Percentiles rank a stretch among this genome's conserved stretches.
Evolutionary conservation across 1,140 invertebrate genomes (phyloP).

Genomic region (Schlechtendalia chinensis): DNA sequence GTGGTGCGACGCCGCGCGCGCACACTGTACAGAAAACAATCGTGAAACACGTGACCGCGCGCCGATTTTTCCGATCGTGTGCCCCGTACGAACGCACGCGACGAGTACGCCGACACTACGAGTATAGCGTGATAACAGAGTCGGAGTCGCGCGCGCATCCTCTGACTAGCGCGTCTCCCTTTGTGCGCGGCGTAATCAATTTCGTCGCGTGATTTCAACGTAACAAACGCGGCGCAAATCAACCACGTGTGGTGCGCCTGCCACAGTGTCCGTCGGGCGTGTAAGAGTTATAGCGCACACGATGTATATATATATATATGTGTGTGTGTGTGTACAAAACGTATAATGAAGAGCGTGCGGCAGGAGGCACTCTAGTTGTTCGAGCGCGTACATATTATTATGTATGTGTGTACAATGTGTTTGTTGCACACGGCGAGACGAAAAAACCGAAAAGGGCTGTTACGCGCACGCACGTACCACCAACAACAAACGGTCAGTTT

Average conservation of each 20-base stretch:
- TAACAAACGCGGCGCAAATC: neutral
- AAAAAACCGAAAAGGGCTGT: conserved; percentile 7
- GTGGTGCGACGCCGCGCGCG: too few species aligned
- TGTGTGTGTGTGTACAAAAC: neutral
- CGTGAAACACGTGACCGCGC: too few species aligned
- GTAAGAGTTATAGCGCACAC: neutral
- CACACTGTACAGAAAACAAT: too few species aligned
- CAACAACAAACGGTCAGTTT: conserved; percentile 32
- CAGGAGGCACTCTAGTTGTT: neutral
- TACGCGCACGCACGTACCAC: neutral
- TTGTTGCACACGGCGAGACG: neutral
- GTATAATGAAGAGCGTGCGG: neutral
- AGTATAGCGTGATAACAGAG: too few species aligned
- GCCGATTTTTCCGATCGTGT: too few species aligned
- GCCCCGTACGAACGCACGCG: too few species aligned
- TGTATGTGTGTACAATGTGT: neutral
- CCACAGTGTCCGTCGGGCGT: conserved; percentile 16
- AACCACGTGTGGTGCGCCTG: neutral
- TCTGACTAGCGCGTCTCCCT: too few species aligned
- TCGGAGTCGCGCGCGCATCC: too few species aligned
- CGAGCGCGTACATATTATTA: neutral
- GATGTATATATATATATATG: neutral
- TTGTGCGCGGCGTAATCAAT: conserved; percentile 5
- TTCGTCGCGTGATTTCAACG: conserved; percentile 27
- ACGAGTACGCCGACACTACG: too few species aligned